phyloP scores from a whole-genome alignment of 2,888 invertebrate species.

The Drosophila greeni region DNA sequence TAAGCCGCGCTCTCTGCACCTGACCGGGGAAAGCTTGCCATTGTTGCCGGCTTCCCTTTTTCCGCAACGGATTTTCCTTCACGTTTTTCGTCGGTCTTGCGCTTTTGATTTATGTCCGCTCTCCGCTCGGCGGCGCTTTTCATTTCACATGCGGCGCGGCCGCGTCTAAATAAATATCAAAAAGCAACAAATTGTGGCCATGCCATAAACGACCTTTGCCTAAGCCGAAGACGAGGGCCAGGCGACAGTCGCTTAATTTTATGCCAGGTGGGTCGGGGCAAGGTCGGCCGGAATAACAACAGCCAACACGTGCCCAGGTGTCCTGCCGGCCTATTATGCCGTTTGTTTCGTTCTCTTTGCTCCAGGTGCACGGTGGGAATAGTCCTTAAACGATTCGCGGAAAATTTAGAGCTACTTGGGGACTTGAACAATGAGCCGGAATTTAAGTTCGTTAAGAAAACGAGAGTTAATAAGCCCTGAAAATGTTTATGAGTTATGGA shows the following conservation, averaged over 20 bases:
- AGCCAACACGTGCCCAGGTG: slow-evolving; percentile 58
- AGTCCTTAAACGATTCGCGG: slow-evolving; percentile 2
- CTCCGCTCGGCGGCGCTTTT: slow-evolving; percentile 23
- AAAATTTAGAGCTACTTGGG: slow-evolving; percentile 39
- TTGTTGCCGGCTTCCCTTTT: slow-evolving; percentile 45
- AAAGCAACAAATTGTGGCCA: slow-evolving; percentile 67
- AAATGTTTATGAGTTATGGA: not conserved
- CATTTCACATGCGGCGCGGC: slow-evolving; percentile 43
- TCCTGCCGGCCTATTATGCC: slow-evolving; percentile 40
- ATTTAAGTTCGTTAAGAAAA: not conserved
- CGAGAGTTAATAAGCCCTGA: not conserved
- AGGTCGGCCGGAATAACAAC: slow-evolving; percentile 42
- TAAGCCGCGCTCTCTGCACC: slow-evolving; percentile 52
- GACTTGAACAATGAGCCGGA: slow-evolving; percentile 1
- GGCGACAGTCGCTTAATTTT: slow-evolving; percentile 58
- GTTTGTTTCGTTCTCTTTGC: slow-evolving; percentile 14
- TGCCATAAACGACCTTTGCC: slow-evolving; percentile 45
- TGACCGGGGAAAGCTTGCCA: slow-evolving; percentile 39
- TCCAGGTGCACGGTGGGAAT: slow-evolving; percentile 35
- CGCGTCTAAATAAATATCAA: slow-evolving; percentile 67
- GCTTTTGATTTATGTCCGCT: slow-evolving; percentile 66
- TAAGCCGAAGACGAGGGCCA: slow-evolving; percentile 28
- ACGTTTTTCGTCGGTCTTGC: slow-evolving; percentile 37
- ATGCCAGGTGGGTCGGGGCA: slow-evolving; percentile 61
- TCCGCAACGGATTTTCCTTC: slow-evolving; percentile 52